Percentiles rank a stretch among this genome's conserved stretches.
Conservation (phyloP, 2,888 invertebrate species). For the Brenthis daphne region DNA sequence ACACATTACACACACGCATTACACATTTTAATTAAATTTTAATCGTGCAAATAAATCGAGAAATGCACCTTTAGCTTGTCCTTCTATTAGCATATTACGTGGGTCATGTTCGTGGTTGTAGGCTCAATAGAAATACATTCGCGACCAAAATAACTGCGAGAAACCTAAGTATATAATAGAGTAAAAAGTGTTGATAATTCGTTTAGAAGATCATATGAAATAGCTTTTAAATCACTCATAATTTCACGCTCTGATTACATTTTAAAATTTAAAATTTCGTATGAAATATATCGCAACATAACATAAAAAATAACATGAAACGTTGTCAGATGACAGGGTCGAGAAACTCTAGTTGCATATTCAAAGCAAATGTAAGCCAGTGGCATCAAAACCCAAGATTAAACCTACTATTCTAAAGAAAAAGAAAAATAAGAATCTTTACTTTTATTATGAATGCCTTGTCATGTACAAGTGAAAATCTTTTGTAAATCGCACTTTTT, state of each 20-base stretch:
- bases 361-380: conserved; percentile 16
- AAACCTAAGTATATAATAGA: no score
- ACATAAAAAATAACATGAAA: conserved; percentile 3
- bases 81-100: no score
- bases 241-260: not conserved
- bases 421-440: conserved; percentile 19
- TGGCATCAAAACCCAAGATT: conserved; percentile 20
- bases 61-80: no score
- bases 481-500: not conserved
- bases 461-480: conserved; percentile 32
- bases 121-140: no score
- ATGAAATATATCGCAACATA: not conserved
- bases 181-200: no score
- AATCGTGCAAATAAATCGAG: no score
- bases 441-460: conserved; percentile 25
- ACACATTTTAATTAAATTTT: no score
- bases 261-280: not conserved
- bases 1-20: no score
- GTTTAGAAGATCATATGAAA: no score
- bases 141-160: no score
- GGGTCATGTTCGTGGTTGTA: no score
- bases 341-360: conserved; percentile 10
- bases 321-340: conserved; percentile 8
- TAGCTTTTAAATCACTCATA: not conserved
- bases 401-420: conserved; percentile 28